A percentile compares a stretch with the other conserved stretches of the same genome.
phyloP scores from a whole-genome alignment of 2,113 vertebrate genomes.

The Thymallus thymallus region DNA sequence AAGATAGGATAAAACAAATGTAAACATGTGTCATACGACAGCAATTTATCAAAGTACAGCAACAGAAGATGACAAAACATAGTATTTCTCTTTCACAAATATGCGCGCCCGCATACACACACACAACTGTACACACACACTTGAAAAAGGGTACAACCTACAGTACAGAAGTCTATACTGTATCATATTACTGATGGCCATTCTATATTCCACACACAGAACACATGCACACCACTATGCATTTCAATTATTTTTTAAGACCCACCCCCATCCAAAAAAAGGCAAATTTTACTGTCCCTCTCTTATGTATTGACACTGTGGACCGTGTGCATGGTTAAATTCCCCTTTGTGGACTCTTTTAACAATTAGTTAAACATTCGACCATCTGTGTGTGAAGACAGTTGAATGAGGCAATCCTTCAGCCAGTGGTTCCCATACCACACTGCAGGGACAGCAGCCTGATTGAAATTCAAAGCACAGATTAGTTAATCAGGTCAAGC shows the following conservation, averaged over 20 bases:
- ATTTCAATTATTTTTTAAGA: slow-evolving; percentile 53
- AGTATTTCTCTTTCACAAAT: too few species aligned
- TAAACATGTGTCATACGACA: background rate
- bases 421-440: slow-evolving; percentile 69
- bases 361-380: slow-evolving; percentile 72
- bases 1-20: background rate
- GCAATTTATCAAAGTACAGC: too few species aligned
- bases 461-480: slow-evolving; percentile 92
- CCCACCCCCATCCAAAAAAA: slow-evolving; percentile 19
- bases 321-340: slow-evolving; percentile 73
- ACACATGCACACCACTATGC: slow-evolving; percentile 16
- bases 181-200: background rate
- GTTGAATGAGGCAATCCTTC: slow-evolving; percentile 75
- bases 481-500: slow-evolving; percentile 87
- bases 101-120: too few species aligned
- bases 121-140: background rate
- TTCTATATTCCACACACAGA: background rate
- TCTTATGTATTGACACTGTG: slow-evolving; percentile 62
- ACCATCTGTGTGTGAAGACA: slow-evolving; percentile 82
- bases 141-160: too few species aligned
- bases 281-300: slow-evolving; percentile 48
- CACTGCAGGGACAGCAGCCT: slow-evolving; percentile 52
- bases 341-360: slow-evolving; percentile 73
- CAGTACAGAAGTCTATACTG: background rate
- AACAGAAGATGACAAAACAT: too few species aligned